Percentiles rank a stretch among this genome's conserved stretches.
These are phyloP conservation scores for Umimayanthus chanpuru DNA, from an alignment of 92 coral and sea anemone genomes.

Conservation along the genomic window DNA sequence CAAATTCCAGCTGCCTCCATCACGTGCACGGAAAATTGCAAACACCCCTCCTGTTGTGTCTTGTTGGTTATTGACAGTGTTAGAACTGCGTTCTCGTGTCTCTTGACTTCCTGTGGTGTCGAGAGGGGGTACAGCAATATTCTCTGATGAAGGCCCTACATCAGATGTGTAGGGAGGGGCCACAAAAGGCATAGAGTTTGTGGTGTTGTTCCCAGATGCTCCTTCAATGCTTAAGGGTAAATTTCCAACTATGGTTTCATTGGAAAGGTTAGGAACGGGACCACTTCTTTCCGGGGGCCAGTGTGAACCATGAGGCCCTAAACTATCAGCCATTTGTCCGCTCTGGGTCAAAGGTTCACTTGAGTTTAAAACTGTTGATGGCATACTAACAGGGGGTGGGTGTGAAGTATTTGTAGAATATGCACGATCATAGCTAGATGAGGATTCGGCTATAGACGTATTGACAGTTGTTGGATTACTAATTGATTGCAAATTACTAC, in stretches of 20 bases:
- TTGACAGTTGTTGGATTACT: background rate
- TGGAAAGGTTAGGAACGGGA: background rate
- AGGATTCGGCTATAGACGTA: background rate
- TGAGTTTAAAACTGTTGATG: background rate
- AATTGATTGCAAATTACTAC: background rate
- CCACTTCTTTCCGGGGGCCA: background rate
- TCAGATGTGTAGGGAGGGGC: background rate
- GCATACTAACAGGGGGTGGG: background rate
- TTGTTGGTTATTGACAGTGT: conserved; percentile 11
- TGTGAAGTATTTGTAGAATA: background rate
- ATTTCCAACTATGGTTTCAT: background rate
- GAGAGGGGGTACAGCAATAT: too few species aligned
- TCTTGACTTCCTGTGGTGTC: background rate
- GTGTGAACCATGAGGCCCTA: background rate
- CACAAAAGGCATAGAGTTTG: background rate
- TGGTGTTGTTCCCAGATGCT: background rate
- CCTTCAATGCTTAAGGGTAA: background rate
- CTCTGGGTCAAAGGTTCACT: background rate
- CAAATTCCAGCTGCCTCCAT: conserved; percentile 70
- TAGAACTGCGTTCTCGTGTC: background rate
- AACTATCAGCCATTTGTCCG: background rate
- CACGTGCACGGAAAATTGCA: conserved; percentile 82
- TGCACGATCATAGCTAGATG: background rate
- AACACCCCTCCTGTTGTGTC: conserved; percentile 80
- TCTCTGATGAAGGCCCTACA: background rate